Base-by-base conservation (phyloP, 2,113 vertebrate species). In the Colius striatus region DNA sequence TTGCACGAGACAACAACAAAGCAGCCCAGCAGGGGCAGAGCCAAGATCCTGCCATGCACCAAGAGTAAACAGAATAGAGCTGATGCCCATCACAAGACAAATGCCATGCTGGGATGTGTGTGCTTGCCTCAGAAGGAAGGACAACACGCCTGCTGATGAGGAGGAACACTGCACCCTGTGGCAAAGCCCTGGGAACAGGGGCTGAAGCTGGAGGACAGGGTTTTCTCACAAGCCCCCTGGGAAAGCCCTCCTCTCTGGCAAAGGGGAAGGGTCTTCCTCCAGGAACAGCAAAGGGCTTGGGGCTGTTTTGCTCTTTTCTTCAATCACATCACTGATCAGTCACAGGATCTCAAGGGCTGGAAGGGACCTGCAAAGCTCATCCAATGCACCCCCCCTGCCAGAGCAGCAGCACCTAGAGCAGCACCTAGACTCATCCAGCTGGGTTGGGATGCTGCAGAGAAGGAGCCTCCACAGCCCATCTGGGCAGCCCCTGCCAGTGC, bases 121-220 rank as follows among this genome's bases (percentile, higher is more conserved):
- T 51, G 51, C 3, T 6, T 55, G 32, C 19, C 38, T 77, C 16
- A 1, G 65, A 4, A 21, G 11, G 18, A 18, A 48, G 38, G 38
- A 12, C 38, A 41, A 12, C 9, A 41, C 9, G 38, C 38, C 12
- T 41, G 38, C 32, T 58, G 11, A 6, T 34, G 63, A 16, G 62
- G 55, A 38, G 51, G 27, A 45, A 4, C 4, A 8, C 1, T 3
- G 41, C 29, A 6, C 2, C 54, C 32, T 9, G 13, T 1, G 13
- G 38, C 6, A 15, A 8, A 7, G 11, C 1, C 48, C 55, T 3
- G 22, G 45, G 71, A 19, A 15, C 32, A 16, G 1, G 10, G 22
- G 6, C 0, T 2, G 19, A 13, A 38, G 47, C 30, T 6, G 2
- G 15, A 26, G 53, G 47, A 7, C 5, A 0, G 21, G 45, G 14